Evolutionary conservation across 2,797 vertebrate genomes (phyloP).

Genomic region (Fundulus diaphanus): DNA sequence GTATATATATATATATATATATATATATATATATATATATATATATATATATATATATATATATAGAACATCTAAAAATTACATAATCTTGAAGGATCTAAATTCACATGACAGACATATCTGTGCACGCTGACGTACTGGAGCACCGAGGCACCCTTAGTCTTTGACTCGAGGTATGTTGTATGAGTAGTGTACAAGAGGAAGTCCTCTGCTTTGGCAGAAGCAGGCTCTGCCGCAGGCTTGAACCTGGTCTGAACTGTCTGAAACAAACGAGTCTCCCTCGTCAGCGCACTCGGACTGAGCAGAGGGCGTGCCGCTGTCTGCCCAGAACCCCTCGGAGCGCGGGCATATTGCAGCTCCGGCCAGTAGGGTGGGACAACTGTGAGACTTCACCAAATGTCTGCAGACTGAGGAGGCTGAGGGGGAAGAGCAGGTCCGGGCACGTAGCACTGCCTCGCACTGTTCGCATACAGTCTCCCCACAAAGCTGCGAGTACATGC

Average conservation of each 20-base stretch:
- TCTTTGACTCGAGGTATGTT: slow-evolving; percentile 92
- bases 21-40: slow-evolving; percentile 37
- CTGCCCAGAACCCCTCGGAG: slow-evolving; percentile 89
- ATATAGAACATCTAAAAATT: slow-evolving; percentile 44
- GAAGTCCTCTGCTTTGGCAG: slow-evolving; percentile 94
- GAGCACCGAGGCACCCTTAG: slow-evolving; percentile 68
- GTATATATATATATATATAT: background rate
- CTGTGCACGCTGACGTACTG: slow-evolving; percentile 32
- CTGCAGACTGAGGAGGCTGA: slow-evolving; percentile 86
- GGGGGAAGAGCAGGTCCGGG: slow-evolving; percentile 82
- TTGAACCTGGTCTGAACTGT: slow-evolving; percentile 97
- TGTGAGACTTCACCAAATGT: slow-evolving; percentile 96
- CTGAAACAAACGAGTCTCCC: slow-evolving; percentile 95
- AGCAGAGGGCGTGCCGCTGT: slow-evolving; percentile 89
- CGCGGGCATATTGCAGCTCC: slow-evolving; percentile 78
- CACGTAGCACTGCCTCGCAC: slow-evolving; percentile 88
- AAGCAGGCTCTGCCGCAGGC: slow-evolving; percentile 95
- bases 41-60: slow-evolving; percentile 16
- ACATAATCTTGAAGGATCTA: slow-evolving; percentile 48
- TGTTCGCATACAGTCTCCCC: slow-evolving; percentile 89
- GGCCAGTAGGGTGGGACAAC: slow-evolving; percentile 87
- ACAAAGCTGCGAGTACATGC: slow-evolving; percentile 87
- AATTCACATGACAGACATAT: slow-evolving; percentile 56
- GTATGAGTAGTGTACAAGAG: slow-evolving; percentile 94
- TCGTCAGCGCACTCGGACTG: slow-evolving; percentile 95